Conservation (phyloP, 2,888 invertebrate genomes). For the Polyommatus icarus region DNA sequence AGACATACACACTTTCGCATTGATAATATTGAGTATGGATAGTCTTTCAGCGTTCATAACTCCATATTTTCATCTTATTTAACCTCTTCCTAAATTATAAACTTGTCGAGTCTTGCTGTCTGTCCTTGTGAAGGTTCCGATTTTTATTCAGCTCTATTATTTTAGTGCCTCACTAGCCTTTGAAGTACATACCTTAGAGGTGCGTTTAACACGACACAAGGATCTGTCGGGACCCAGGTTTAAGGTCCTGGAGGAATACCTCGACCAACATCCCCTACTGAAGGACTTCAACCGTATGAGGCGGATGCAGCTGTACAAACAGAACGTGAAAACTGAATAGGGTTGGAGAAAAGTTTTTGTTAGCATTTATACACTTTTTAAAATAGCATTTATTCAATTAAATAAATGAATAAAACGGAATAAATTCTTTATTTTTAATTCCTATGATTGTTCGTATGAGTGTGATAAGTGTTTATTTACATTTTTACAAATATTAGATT, state of each 20-base stretch:
- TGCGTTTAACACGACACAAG: slow-evolving; percentile 81
- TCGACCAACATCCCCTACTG: slow-evolving; percentile 66
- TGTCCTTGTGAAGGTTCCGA: too few species aligned
- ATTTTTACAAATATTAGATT: not conserved
- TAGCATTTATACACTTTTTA: too few species aligned
- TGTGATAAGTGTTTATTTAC: not conserved
- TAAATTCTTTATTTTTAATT: not conserved
- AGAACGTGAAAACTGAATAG: not conserved
- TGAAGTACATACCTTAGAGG: slow-evolving; percentile 81
- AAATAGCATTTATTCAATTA: not conserved
- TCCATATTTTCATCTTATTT: too few species aligned
- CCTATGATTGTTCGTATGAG: too few species aligned
- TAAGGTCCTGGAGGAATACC: slow-evolving; percentile 60
- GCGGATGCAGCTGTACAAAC: slow-evolving; percentile 47
- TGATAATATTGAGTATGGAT: too few species aligned
- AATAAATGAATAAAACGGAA: not conserved
- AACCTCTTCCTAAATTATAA: too few species aligned
- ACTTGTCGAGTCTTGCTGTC: too few species aligned
- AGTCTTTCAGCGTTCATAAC: too few species aligned
- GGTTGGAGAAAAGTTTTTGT: too few species aligned
- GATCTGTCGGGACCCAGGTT: slow-evolving; percentile 78
- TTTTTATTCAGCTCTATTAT: not conserved
- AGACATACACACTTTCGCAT: too few species aligned
- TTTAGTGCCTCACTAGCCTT: slow-evolving; percentile 69
- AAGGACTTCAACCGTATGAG: slow-evolving; percentile 56